Evolutionary conservation across 1,140 invertebrate species (phyloP), one percentile per base, ranked within the genome.

Genomic region (Drosophila guanche): DNA sequence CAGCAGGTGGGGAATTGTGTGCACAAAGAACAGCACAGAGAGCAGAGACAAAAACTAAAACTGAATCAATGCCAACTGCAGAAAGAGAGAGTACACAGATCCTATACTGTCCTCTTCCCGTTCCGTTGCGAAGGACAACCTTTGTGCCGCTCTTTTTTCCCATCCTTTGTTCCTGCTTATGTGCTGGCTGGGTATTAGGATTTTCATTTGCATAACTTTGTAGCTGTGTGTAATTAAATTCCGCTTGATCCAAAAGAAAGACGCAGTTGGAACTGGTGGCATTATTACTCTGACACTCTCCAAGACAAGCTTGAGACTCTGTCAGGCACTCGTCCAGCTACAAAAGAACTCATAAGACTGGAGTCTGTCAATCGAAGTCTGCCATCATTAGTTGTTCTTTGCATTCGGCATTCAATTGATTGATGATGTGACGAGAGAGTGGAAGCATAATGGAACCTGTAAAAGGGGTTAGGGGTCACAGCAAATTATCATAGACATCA

Each of bases 341-440:
- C 14, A 12, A 6, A n/a, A 23, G 8, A 41, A n/a, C n/a, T n/a
- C n/a, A n/a, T n/a, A n/a, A n/a, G n/a, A n/a, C n/a, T n/a, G n/a
- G n/a, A n/a, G 53, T 40, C 23, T 48, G 27, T 5, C 45, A 29
- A 45, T 50, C 23, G 37, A 45, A 25, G 20, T 53, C 46, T 42
- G 43, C 41, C 74, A 76, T 76, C 74, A 76, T 76, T 76, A 76
- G 74, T 76, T 76, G 73, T 74, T 12, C 33, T 37, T 37, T 37
- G 33, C 33, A 37, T 4, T 12, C 74, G 60, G 62, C 59, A 72
- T 68, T 72, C 56, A 72, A 77, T 77, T 86, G 80, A 85, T 86
- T 85, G 68, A 85, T 85, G 80, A 80, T 62, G 62, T 63, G 50
- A 54, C 53, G 5, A 22, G 27, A 53, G 40, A 51, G 48, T 50